Conservation (phyloP, 2,113 vertebrate genomes). For the Pteropus alecto region DNA sequence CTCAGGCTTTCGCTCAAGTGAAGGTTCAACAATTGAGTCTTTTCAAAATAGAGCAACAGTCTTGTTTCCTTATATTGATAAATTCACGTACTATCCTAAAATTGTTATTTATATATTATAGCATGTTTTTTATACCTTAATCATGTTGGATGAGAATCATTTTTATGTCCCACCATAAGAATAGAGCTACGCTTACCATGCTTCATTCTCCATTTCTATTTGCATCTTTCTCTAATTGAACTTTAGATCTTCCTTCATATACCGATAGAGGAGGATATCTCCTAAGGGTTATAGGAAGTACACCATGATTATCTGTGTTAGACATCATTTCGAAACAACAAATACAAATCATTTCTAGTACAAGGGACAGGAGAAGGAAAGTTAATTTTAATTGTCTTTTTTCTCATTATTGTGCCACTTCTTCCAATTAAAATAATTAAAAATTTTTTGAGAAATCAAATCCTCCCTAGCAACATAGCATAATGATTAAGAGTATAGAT, state of each 20-base stretch:
- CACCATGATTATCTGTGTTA: background rate
- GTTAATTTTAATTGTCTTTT: background rate
- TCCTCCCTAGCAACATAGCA: background rate
- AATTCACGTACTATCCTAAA: background rate
- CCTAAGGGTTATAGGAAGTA: background rate
- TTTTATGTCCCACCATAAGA: background rate
- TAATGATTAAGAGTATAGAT: background rate
- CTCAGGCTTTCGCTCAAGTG: background rate
- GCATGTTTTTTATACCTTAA: background rate
- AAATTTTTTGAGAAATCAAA: background rate
- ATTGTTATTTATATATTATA: background rate
- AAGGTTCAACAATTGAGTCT: background rate
- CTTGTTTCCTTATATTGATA: background rate
- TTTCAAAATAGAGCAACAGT: background rate
- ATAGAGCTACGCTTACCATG: background rate
- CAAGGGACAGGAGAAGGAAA: background rate
- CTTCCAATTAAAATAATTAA: background rate
- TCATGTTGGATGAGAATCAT: background rate
- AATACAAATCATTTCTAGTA: background rate
- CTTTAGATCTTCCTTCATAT: background rate
- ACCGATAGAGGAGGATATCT: background rate
- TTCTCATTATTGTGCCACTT: background rate
- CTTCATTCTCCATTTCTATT: background rate
- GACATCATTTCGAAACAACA: background rate
- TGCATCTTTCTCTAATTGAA: background rate